A percentile compares a stretch with the other conserved stretches of the same genome.
Evolutionary conservation across 37 sponge, comb jelly and placozoan genomes (phyloP).

Genomic region (Agelas oroides): DNA sequence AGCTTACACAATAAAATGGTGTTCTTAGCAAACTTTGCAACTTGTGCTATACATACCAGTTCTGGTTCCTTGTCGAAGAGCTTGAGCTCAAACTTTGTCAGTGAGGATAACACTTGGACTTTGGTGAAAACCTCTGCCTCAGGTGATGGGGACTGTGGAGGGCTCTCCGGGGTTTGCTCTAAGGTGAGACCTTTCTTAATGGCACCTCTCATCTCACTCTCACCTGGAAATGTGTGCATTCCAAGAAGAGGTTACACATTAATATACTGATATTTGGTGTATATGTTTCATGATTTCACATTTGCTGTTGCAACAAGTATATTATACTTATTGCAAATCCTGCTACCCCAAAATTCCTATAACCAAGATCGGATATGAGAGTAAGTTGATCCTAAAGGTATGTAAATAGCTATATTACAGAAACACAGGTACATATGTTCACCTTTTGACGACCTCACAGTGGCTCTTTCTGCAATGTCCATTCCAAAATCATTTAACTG

Average conservation of each 20-base stretch:
- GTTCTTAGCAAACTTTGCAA: too few relatives aligned
- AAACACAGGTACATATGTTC: background rate
- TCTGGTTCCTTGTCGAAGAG: constrained; percentile 55
- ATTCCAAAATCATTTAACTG: constrained; percentile 7
- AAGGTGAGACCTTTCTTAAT: constrained; percentile 20
- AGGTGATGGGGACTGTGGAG: background rate
- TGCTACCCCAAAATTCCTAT: too few relatives aligned
- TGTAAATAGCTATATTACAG: too few relatives aligned
- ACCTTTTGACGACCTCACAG: background rate
- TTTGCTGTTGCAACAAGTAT: too few relatives aligned
- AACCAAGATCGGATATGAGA: too few relatives aligned
- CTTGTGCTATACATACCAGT: constrained; percentile 22
- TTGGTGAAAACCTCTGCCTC: constrained; percentile 1
- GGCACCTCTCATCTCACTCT: constrained; percentile 22
- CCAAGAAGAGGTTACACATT: too few relatives aligned
- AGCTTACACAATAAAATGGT: too few relatives aligned
- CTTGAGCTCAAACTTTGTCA: constrained; percentile 45
- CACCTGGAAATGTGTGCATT: background rate
- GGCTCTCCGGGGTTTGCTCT: background rate
- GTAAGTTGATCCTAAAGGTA: too few relatives aligned
- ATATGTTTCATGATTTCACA: too few relatives aligned
- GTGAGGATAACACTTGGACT: constrained; percentile 8
- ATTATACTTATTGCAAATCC: too few relatives aligned
- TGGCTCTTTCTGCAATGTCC: constrained; percentile 1
- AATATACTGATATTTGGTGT: too few relatives aligned